These are phyloP conservation scores for Sciurus carolinensis DNA, from an alignment of 2,797 vertebrate genomes.

Conservation along the genomic window DNA sequence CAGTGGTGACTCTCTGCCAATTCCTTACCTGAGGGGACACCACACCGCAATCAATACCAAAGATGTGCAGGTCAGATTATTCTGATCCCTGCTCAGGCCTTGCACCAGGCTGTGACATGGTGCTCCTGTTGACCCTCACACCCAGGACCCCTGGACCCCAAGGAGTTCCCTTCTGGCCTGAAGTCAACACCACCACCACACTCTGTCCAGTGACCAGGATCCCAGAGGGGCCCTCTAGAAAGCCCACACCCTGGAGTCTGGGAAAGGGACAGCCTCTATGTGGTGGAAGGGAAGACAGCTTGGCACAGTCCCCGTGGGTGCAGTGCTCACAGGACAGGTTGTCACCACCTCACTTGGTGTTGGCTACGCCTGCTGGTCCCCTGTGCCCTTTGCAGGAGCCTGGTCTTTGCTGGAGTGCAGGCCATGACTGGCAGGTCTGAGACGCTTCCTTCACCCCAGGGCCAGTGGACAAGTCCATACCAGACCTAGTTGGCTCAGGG, in stretches of 20 bases:
- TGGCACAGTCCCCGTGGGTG: too few relatives aligned
- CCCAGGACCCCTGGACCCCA: neutral
- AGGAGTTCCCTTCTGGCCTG: neutral
- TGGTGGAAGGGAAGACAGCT: neutral
- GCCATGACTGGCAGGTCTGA: neutral
- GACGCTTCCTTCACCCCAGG: neutral
- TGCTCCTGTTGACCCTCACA: neutral
- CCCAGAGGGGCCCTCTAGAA: neutral
- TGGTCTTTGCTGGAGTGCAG: neutral
- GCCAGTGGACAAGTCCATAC: neutral
- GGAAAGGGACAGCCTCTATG: neutral
- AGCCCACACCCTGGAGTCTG: neutral
- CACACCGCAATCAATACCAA: neutral
- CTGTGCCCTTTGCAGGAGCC: neutral
- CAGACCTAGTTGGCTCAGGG: neutral
- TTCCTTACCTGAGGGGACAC: neutral
- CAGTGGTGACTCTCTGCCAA: neutral
- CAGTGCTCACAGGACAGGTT: too few relatives aligned
- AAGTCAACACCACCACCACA: neutral
- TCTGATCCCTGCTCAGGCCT: neutral
- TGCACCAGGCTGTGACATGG: neutral
- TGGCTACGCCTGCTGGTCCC: neutral
- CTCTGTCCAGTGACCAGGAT: neutral
- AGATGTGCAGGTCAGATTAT: neutral
- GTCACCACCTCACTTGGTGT: rapidly evolving